Evolutionary conservation across 2,113 vertebrate species (phyloP), one percentile per base, ranked within the genome.

Genomic region (Epinephelus moara): DNA sequence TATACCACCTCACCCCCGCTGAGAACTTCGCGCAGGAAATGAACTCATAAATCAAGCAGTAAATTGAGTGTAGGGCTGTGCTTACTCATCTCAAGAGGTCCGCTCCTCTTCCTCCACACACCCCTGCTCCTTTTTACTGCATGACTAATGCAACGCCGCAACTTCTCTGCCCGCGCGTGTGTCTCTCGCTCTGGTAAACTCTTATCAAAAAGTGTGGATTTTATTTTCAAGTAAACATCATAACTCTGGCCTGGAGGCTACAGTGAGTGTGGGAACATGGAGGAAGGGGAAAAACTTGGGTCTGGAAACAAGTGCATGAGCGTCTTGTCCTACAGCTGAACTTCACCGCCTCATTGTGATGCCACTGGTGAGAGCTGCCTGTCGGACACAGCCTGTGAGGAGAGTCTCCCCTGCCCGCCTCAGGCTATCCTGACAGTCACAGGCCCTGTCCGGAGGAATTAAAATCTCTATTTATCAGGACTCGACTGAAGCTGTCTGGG

Each of bases 1-100:
- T 92, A 92, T 85, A 89, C 83, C 90, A 85, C 90, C 89, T 90
- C 91, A 83, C 86, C 86, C 90, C 86, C 83, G 57, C 87, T 81
- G 91, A 90, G 90, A 90, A 93, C 72, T 76, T 86, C 25, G 47
- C 3, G 78, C 89, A 86, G 91, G 91, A 94, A 92, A 93, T 92
- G 91, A 94, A 91, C 81, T 92, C 86, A 91, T 94, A 92, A 93
- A 94, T 94, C 93, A 94, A 89, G 88, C 91, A 85, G 86, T 85
- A 91, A 91, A 94, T 91, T 92, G 91, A 92, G 91, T 84, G 88
- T 85, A 88, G 86, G 85, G 91, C 90, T 56, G 89, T 33, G 91
- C 89, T 94, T 93, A 91, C 87, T 92, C 92, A 94, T 92, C 90
- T 93, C 90, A 55, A 89, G 92, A 93, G 93, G 89, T 92, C 85